These are phyloP conservation scores for Numida meleagris DNA, from an alignment of 2,113 vertebrate genomes.

Conservation along the genomic window DNA sequence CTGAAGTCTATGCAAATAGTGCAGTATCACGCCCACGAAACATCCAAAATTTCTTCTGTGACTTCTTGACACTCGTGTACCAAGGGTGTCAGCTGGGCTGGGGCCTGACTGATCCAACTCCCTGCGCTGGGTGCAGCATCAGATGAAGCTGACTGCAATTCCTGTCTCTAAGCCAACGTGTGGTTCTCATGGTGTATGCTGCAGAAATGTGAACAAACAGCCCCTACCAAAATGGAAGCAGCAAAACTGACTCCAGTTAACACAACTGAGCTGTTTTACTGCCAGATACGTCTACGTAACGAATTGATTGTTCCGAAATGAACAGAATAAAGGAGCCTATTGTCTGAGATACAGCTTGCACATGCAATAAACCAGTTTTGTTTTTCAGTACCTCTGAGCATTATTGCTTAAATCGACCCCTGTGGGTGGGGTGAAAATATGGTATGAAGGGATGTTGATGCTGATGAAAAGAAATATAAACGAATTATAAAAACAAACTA, in stretches of 20 bases:
- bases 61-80: background rate
- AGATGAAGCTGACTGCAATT: background rate
- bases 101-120: background rate
- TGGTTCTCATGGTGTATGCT: background rate
- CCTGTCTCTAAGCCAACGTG: background rate
- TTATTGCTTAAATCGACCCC: conserved; percentile 94
- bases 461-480: conserved; percentile 80
- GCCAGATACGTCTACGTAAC: background rate
- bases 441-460: conserved; percentile 78
- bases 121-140: background rate
- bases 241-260: background rate
- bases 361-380: background rate
- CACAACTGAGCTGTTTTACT: background rate
- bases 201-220: background rate
- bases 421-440: conserved; percentile 83
- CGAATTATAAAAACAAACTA: conserved; percentile 75
- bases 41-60: background rate
- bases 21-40: background rate
- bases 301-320: background rate
- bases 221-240: background rate
- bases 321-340: background rate
- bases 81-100: background rate
- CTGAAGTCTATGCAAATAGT: background rate
- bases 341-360: background rate
- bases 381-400: conserved; percentile 75